Conservation (phyloP, 1,140 invertebrate species). For the Wasmannia auropunctata region DNA sequence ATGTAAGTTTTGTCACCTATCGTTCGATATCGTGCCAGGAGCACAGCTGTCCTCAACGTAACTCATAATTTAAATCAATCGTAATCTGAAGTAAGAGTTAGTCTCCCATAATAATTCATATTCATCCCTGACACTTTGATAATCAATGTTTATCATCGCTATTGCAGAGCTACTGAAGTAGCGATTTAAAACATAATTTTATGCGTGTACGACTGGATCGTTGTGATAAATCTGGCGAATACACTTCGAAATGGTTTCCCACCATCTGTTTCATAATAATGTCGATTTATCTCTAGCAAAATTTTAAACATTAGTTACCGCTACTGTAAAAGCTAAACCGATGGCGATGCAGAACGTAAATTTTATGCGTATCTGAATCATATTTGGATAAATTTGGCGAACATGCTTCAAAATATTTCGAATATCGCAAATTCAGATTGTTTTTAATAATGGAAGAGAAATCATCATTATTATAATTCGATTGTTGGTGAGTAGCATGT, state of each 20-base stretch:
- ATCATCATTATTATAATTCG: constrained; percentile 44
- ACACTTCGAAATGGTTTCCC: constrained; percentile 8
- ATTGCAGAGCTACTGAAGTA: background rate
- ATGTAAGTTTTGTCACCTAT: constrained; percentile 60
- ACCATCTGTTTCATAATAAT: background rate
- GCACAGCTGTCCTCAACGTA: background rate
- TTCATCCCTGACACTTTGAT: background rate
- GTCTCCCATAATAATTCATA: background rate
- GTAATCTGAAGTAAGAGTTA: background rate
- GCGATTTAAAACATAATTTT: background rate
- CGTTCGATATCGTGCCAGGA: background rate
- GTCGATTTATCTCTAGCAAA: background rate
- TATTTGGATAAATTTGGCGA: constrained; percentile 37
- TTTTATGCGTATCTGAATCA: background rate
- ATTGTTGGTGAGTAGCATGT: constrained; percentile 41
- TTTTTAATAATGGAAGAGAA: constrained; percentile 52
- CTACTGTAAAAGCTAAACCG: constrained; percentile 1
- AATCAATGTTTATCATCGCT: background rate
- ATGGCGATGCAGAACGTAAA: background rate
- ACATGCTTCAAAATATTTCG: background rate
- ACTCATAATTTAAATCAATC: constrained; percentile 3
- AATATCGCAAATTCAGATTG: constrained; percentile 53
- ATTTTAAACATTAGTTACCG: background rate
- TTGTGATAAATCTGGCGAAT: constrained; percentile 44
- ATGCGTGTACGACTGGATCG: background rate